Evolutionary conservation across 2,888 invertebrate species (phyloP), one percentile per base, ranked within the genome.

Genomic region (Steromphala cineraria): DNA sequence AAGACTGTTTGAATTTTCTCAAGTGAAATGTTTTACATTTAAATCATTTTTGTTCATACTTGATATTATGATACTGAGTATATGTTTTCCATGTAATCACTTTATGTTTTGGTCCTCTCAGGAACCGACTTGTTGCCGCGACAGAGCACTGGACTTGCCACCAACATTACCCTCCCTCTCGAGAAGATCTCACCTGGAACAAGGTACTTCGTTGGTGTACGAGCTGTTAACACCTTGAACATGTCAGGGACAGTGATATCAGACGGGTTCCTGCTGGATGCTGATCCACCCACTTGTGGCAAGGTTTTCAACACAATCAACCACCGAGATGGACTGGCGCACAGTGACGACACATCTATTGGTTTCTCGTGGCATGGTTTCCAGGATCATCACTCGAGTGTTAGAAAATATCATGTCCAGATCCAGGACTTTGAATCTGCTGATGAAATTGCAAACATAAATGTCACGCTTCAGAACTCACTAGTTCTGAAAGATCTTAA

Each of bases 141-240:
- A 46, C 52, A n/a, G 21, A 56, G 78, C 55, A 76, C 82, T 19
- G 82, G 82, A 40, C 15, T 82, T 15, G 28, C 13, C 0, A 85
- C 84, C 15, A 77, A 62, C 56, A 75, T 79, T 13, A 71, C 81
- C 2, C 52, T 85, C 40, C 24, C 52, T 17, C 78, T 83, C 31
- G 5, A 82, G 8, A 75, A 21, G 2, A 80, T 87, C 19, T 53
- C 75, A 55, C 81, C 82, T 55, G 87, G 86, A 46, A 82, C 82
- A 0, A 76, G 36, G 46, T 86, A 86, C 75, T 87, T 79, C 78
- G 67, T 82, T 15, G 84, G 83, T 15, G 81, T 87, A 4, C 80
- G 74, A 24, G 86, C 87, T 10, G 77, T 80, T 8, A 87, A 87
- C 28, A 55, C 53, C 7, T 8, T 53, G 19, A 53, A 53, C 31